Evolutionary conservation across 1,140 invertebrate genomes (phyloP).

Genomic region (Radopholus similis): DNA sequence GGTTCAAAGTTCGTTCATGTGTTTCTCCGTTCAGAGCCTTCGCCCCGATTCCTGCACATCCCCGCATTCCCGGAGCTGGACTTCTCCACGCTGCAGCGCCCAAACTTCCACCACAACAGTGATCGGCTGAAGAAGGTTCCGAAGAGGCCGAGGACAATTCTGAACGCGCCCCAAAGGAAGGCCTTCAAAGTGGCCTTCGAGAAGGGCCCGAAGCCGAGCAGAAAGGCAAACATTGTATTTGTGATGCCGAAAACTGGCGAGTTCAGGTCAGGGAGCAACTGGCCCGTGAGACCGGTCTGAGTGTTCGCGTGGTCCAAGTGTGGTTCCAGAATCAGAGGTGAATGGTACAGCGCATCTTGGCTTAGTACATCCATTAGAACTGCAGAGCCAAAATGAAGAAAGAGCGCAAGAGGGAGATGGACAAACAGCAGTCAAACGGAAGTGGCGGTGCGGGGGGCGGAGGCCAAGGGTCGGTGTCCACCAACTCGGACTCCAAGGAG

Average conservation of each 20-base stretch:
- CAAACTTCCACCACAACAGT: conserved; percentile 7
- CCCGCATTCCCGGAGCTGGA: conserved; percentile 13
- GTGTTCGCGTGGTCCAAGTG: conserved; percentile 92
- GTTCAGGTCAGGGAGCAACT: conserved; percentile 62
- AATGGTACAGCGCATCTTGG: conserved; percentile 69
- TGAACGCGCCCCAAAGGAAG: conserved; percentile 33
- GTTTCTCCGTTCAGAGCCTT: not conserved
- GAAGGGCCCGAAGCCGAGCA: conserved; percentile 32
- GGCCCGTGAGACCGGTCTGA: conserved; percentile 91
- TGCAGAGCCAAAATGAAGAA: conserved; percentile 20
- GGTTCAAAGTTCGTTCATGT: not conserved
- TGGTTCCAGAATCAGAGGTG: conserved; percentile 97
- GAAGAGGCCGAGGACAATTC: conserved; percentile 36
- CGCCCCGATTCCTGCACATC: conserved; percentile 8
- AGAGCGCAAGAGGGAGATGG: conserved; percentile 10
- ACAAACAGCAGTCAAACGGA: conserved; percentile 33
- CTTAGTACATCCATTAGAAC: not conserved
- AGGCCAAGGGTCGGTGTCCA: not conserved
- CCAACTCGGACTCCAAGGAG: conserved; percentile 8
- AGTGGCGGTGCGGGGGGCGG: not conserved
- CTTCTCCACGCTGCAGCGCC: not conserved
- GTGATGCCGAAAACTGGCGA: not conserved
- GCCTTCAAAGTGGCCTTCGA: conserved; percentile 39
- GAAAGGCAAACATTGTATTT: conserved; percentile 61
- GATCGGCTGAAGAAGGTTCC: conserved; percentile 26